Evolutionary conservation across 2,888 invertebrate genomes (phyloP), one percentile per base, ranked within the genome.

Genomic region (Xestoiulus laeticollis): DNA sequence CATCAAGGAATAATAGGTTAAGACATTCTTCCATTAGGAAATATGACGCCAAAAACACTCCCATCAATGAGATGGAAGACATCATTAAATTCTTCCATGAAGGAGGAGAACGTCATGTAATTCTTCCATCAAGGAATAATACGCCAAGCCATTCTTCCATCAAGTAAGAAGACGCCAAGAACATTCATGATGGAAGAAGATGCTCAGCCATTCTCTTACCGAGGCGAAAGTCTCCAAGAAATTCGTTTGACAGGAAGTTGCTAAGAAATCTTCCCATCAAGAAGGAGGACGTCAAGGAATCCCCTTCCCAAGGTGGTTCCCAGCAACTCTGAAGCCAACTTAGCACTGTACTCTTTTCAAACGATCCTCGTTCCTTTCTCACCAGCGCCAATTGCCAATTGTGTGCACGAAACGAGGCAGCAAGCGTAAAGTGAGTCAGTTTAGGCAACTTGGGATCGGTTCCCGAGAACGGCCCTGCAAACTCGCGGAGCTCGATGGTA

Each of bases 401-500:
- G 59, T 22, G n/a, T 59, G 59, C 59, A n/a, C 59, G 22, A 68
- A 22, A 48, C 48, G 48, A 22, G 22, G 10, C 68, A 68, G 68
- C 68, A 68, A 68, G 22, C 68, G 22, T 68, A 68, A 84, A 84
- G 22, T 33, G 33, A 84, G 84, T 84, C 12, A 33, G 84, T 43
- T 84, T 19, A 22, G 33, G n/a, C 84, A 33, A 84, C 84, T 84
- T 84, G 84, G 84, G 84, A 84, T 84, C 84, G 43, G 33, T 43
- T n/a, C 84, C 84, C 22, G 68, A 82, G 32, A 82, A 82, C 43
- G 32, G 32, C 33, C 32, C 19, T 33, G 84, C 84, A 84, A n/a
- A 32, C n/a, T 68, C 30, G 59, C 68, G 68, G 22, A 22, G 12
- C 26, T 22, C 26, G 68, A 84, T 84, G 43, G 43, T 14, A 84